Evolutionary conservation across 2,888 invertebrate species (phyloP).

Genomic region (Harpagoxenus sublaevis): DNA sequence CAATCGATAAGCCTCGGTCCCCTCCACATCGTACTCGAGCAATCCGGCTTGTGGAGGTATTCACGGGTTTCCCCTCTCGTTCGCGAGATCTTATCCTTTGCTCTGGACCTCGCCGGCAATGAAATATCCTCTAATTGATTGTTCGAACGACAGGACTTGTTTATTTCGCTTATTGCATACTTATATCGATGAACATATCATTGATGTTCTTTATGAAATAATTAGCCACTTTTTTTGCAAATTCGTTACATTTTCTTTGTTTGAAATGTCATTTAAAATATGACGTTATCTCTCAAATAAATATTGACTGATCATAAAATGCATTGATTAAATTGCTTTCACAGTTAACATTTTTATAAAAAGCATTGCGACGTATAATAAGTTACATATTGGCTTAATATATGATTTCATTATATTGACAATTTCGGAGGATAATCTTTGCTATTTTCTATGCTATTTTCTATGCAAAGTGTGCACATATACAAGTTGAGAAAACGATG

Average conservation of each 20-base stretch:
- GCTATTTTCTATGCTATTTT: neutral
- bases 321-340: neutral
- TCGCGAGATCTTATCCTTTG: conserved; percentile 24
- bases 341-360: neutral
- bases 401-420: neutral
- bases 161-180: conserved; percentile 46
- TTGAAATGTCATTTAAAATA: neutral
- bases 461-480: neutral
- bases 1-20: conserved; percentile 83
- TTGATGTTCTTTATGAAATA: neutral
- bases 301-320: neutral
- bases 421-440: neutral
- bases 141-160: conserved; percentile 56
- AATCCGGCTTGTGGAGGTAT: conserved; percentile 58
- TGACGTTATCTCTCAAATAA: neutral
- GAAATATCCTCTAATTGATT: conserved; percentile 63
- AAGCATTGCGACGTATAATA: neutral
- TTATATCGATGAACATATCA: neutral
- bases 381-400: neutral
- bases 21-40: conserved; percentile 69
- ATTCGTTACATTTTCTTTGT: neutral
- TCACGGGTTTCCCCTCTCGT: conserved; percentile 56
- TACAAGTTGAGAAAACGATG: neutral
- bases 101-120: conserved; percentile 35
- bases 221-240: neutral